Base-by-base conservation (phyloP, 2,113 vertebrate species). In the Cricetomys ansorgei region DNA sequence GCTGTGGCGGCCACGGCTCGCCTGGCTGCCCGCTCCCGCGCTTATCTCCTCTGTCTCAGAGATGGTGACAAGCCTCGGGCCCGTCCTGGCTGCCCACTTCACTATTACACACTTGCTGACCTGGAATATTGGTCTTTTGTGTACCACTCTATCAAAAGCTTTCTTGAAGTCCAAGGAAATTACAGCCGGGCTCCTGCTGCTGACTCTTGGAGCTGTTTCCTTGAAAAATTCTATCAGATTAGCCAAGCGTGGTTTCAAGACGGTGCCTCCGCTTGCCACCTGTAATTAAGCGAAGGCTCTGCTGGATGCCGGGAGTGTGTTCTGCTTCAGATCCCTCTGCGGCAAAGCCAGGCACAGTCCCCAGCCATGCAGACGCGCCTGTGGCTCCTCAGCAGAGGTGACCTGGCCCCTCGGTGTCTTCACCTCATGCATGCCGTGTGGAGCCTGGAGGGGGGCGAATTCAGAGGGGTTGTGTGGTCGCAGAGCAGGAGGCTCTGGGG, bases 101-200 rank as follows among this genome's bases (percentile, higher is more conserved):
- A 8, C 59, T 76, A 10, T 19, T 11, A 9, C 90, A 53, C 17
- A 70, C 91, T 96, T 69, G 92, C 95, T 95, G 97, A 95, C 89
- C 88, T 79, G 50, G 91, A 94, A 90, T 57, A 96, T 96, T 55
- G 19, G 79, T 92, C 95, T 92, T 95, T 76, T 94, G 80, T 89
- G 70, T 69, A 75, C 59, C 43, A 16, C 85, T 89, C 5, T 50
- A 93, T 88, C 95, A 96, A 87, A 95, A 31, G 55, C 69, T 84
- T 80, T 70, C 94, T 94, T 67, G 89, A 95, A 97, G 94, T 77
- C 80, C 88, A 15, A 88, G 96, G 50, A 94, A 96, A 88, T 95
- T 79, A 94, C 7, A 73, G 83, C 59, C 19, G 0, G 43, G 64
- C 75, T 85, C 84, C 91, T 93, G 88, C 75, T 81, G 76, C 88